A percentile compares a stretch with the other conserved stretches of the same genome.
Conservation (phyloP, 2,797 vertebrate genomes). For the Scarus forsteni region DNA sequence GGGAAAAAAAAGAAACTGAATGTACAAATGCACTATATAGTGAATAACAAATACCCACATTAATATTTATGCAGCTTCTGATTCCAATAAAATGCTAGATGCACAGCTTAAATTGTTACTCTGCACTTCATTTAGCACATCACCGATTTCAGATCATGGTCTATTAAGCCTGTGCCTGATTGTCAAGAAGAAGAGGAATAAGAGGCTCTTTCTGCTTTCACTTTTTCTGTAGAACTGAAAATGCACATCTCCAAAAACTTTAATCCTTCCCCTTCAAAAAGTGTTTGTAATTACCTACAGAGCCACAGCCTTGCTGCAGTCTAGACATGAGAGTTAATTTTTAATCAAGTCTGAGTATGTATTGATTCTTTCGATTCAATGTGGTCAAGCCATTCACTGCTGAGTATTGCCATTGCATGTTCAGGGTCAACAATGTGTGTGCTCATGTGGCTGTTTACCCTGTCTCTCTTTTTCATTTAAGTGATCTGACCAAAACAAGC, state of each 20-base stretch:
- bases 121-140: constrained; percentile 66
- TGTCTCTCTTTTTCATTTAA: not conserved
- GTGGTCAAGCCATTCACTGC: constrained; percentile 22
- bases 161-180: constrained; percentile 64
- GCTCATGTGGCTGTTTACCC: not conserved
- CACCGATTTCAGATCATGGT: constrained; percentile 56
- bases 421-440: constrained; percentile 32
- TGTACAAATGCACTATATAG: not conserved
- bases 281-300: constrained; percentile 36
- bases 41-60: constrained; percentile 46
- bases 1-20: constrained; percentile 2
- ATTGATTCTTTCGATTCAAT: not conserved
- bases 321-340: constrained; percentile 44
- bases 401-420: not conserved
- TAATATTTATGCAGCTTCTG: constrained; percentile 62
- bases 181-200: constrained; percentile 57
- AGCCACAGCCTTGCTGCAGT: constrained; percentile 21
- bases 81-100: constrained; percentile 64
- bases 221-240: constrained; percentile 30
- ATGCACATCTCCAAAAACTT: constrained; percentile 17
- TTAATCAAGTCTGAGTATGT: too few relatives aligned
- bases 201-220: constrained; percentile 45
- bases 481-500: not conserved
- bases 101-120: constrained; percentile 57
- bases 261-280: constrained; percentile 45